Evolutionary conservation across 2,888 invertebrate genomes (phyloP), one percentile per base, ranked within the genome.

Genomic region (Catocala nupta): DNA sequence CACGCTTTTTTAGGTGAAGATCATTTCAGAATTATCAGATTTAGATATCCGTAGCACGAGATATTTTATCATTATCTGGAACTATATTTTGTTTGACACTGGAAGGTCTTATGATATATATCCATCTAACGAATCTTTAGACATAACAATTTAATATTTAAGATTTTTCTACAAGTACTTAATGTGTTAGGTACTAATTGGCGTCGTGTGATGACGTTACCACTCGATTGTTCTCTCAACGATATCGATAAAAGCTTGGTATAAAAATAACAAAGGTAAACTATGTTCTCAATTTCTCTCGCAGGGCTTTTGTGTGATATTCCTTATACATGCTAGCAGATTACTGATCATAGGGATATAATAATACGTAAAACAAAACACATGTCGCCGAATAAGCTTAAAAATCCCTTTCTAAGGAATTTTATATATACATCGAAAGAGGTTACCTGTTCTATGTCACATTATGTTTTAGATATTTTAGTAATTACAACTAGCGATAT

Each of bases 51-150:
- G 52, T 53, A 54, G 57, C 50, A 16, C 36, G 75, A 77, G 62
- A 62, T 55, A 54, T 47, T 62, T 70, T 74, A 77, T 80, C 78
- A 51, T 67, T 69, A 74, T 74, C 75, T 64, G 50, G 58, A 59
- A 61, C 52, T 54, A 25, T n/a, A 43, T 9, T 57, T 55, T 70
- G 50, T 70, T 62, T 61, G 63, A 60, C 61, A 71, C 52, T 49
- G 34, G 45, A 50, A 59, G 45, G 47, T 44, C 16, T 34, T 33
- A 1, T 9, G 8, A 25, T n/a, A 4, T 16, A 9, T 47, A 7
- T 13, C 25, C 25, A 25, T 25, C 25, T 25, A 25, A 1, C 25
- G 9, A 13, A 47, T 47, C 9, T 39, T 1, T 47, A 16, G 47
- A 10, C 9, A 16, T 47, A 16, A 8, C 43, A n/a, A 47, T 12